These are phyloP conservation scores for Sebastes reedi DNA, from an alignment of 2,797 vertebrate species.

Conservation along the genomic window DNA sequence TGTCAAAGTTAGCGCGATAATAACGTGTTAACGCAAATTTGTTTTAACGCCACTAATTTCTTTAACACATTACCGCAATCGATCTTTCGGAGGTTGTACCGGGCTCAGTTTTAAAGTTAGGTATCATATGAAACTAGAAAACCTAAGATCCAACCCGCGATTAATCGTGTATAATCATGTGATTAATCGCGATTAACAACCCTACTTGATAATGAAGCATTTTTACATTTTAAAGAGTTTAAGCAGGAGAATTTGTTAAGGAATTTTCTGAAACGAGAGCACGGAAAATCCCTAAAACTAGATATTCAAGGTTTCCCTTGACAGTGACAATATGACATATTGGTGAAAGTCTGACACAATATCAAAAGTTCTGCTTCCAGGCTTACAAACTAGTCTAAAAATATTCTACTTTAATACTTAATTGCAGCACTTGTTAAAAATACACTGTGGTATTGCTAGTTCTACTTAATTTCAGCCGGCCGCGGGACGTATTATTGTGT, in stretches of 20 bases:
- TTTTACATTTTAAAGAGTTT: not conserved
- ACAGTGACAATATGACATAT: not conserved
- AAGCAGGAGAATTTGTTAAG: not conserved
- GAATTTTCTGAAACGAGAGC: not conserved
- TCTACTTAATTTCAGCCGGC: not conserved
- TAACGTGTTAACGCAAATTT: too few relatives aligned
- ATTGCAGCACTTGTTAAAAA: not conserved
- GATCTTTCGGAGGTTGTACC: too few relatives aligned
- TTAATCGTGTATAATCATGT: too few relatives aligned
- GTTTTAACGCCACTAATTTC: too few relatives aligned
- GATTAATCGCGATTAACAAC: accelerated
- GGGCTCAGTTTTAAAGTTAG: too few relatives aligned
- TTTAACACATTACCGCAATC: too few relatives aligned
- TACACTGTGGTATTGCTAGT: not conserved
- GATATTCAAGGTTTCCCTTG: not conserved
- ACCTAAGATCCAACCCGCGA: accelerated
- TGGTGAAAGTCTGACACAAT: not conserved
- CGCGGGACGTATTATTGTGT: not conserved
- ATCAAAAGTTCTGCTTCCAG: not conserved
- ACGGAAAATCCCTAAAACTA: not conserved
- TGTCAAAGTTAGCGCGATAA: too few relatives aligned
- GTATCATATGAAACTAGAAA: too few relatives aligned
- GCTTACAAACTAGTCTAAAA: not conserved
- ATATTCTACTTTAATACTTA: too few relatives aligned
- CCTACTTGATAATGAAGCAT: not conserved